phyloP scores from a whole-genome alignment of 2,113 vertebrate species.

The Heterochromis multidens region DNA sequence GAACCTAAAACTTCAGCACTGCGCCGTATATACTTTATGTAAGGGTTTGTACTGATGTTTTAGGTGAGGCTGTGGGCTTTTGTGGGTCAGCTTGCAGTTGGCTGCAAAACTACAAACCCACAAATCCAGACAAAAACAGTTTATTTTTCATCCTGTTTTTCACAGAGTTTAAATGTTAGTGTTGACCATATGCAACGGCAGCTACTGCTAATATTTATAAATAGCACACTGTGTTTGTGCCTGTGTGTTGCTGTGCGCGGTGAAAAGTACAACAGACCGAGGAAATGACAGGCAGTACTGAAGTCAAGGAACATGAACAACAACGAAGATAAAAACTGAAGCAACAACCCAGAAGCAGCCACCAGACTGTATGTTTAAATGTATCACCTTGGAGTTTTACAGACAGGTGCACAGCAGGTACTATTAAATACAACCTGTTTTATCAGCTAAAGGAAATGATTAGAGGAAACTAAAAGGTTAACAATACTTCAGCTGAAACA shows the following conservation, averaged over 20 bases:
- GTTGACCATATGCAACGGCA: not conserved
- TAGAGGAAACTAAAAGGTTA: not conserved
- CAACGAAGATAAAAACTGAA: not conserved
- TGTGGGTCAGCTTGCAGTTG: not conserved
- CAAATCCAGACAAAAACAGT: not conserved
- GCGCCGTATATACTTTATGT: too few relatives aligned
- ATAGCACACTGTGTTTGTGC: not conserved
- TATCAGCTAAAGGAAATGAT: not conserved
- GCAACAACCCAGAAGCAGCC: not conserved
- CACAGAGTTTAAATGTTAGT: not conserved
- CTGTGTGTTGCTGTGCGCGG: not conserved
- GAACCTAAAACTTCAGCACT: not conserved
- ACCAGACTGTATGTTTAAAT: not conserved
- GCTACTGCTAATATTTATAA: not conserved
- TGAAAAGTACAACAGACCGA: not conserved
- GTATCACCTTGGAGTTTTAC: not conserved
- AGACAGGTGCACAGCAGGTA: not conserved
- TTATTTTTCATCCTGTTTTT: constrained; percentile 5
- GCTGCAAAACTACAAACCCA: not conserved
- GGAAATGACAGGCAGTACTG: not conserved
- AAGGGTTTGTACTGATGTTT: not conserved
- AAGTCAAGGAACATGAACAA: not conserved
- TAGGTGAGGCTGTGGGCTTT: not conserved
- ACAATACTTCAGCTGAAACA: too few relatives aligned
- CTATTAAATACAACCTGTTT: not conserved